Evolutionary conservation across 2,113 vertebrate species (phyloP).

Genomic region (Alouatta palliata): DNA sequence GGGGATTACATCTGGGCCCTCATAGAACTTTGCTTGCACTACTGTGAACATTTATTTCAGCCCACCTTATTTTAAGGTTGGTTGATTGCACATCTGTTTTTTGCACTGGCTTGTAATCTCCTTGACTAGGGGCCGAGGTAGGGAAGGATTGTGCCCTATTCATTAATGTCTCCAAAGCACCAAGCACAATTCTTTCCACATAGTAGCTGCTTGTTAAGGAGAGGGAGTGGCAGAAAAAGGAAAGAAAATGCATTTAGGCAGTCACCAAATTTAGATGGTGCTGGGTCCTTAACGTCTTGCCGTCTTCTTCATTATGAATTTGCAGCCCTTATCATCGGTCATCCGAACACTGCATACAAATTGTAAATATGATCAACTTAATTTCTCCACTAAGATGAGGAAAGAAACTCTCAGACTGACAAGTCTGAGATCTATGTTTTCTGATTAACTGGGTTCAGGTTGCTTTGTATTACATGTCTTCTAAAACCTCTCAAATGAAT

Average conservation of each 20-base stretch:
- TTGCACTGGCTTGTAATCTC: slow-evolving; percentile 7
- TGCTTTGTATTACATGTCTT: slow-evolving; percentile 8
- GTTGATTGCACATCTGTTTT: slow-evolving; percentile 35
- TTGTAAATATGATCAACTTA: background rate
- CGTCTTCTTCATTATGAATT: background rate
- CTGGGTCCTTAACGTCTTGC: background rate
- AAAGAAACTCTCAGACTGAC: background rate
- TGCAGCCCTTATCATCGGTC: background rate
- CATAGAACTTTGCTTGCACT: slow-evolving; percentile 29
- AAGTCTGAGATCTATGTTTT: background rate
- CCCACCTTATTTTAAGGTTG: slow-evolving; percentile 4
- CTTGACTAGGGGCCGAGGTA: background rate
- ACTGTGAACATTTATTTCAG: slow-evolving; percentile 54
- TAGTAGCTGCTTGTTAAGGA: background rate
- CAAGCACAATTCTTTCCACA: background rate
- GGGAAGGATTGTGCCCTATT: background rate
- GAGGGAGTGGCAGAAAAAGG: background rate
- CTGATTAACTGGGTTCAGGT: background rate
- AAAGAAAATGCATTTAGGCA: background rate
- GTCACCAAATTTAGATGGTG: background rate
- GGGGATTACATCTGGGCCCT: slow-evolving; percentile 41
- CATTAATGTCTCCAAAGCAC: slow-evolving; percentile 26
- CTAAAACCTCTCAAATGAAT: background rate
- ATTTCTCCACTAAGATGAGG: background rate
- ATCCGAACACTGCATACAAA: background rate